phyloP scores from a whole-genome alignment of 2,113 vertebrate species.

The Ondatra zibethicus region DNA sequence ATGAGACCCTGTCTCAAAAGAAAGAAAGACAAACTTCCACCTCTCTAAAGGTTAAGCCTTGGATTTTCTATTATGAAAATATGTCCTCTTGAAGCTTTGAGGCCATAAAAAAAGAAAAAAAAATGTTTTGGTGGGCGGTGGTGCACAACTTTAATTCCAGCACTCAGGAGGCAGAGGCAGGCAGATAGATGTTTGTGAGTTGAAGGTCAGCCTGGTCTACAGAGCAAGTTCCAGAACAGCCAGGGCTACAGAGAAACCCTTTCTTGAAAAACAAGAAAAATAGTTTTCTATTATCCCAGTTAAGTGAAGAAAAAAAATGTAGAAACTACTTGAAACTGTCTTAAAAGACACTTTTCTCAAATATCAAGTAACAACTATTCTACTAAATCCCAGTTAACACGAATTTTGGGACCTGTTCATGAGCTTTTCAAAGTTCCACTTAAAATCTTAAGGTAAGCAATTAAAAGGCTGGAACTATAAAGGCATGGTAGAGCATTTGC shows the following conservation, averaged over 20 bases:
- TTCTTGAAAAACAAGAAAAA: not conserved
- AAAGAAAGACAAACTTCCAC: not conserved
- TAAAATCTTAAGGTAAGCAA: constrained; percentile 54
- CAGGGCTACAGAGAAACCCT: not conserved
- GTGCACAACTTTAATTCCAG: not conserved
- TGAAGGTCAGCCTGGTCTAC: not conserved
- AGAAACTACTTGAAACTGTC: not conserved
- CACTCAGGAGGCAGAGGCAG: not conserved
- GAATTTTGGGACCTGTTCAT: not conserved
- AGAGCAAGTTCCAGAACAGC: not conserved
- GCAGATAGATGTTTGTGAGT: not conserved
- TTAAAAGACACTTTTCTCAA: constrained; percentile 58
- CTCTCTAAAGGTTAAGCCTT: not conserved
- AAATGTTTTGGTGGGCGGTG: not conserved
- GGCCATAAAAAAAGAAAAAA: no score
- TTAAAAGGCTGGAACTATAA: not conserved
- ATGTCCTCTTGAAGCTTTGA: no score
- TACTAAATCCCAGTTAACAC: constrained; percentile 33
- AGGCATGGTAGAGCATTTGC: not conserved
- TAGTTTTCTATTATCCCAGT: not conserved
- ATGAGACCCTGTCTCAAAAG: not conserved
- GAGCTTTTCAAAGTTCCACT: constrained; percentile 62
- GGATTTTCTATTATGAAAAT: not conserved
- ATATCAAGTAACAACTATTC: not conserved
- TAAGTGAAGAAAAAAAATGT: not conserved